Conservation (phyloP, 1,140 invertebrate species). For the Probaryconus sp. region DNA sequence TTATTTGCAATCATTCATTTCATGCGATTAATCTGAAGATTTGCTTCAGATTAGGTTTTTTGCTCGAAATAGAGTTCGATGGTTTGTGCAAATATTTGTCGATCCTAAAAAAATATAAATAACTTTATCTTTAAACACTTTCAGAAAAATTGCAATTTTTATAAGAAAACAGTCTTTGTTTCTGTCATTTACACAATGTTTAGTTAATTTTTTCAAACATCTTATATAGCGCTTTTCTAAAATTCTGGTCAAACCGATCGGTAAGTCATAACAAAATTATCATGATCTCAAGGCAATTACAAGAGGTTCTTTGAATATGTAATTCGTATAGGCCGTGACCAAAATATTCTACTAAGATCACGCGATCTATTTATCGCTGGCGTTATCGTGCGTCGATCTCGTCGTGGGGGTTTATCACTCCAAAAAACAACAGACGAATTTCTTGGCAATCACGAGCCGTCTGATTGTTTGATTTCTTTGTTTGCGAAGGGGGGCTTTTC, state of each 20-base stretch:
- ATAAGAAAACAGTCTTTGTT: too few species aligned
- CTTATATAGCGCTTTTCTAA: too few species aligned
- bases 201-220: too few species aligned
- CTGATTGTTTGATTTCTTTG: slow-evolving; percentile 43
- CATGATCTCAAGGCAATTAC: slow-evolving; percentile 36
- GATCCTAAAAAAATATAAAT: too few species aligned
- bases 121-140: too few species aligned
- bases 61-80: too few species aligned
- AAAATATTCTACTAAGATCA: slow-evolving; percentile 50
- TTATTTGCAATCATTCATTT: slow-evolving; percentile 17
- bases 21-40: too few species aligned
- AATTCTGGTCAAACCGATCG: too few species aligned
- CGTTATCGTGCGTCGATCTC: slow-evolving; percentile 48
- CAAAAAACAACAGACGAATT: slow-evolving; percentile 48
- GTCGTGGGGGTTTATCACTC: slow-evolving; percentile 40
- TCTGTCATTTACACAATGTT: too few species aligned
- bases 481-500: slow-evolving; percentile 37
- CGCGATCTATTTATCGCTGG: slow-evolving; percentile 48
- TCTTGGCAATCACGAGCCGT: slow-evolving; percentile 33
- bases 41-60: too few species aligned
- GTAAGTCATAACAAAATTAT: slow-evolving; percentile 44
- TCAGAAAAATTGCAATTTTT: too few species aligned
- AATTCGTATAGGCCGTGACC: slow-evolving; percentile 33
- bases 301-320: slow-evolving; percentile 30
- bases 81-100: too few species aligned